Base-by-base conservation (phyloP, 2,797 vertebrate species). In the Peromyscus eremicus region DNA sequence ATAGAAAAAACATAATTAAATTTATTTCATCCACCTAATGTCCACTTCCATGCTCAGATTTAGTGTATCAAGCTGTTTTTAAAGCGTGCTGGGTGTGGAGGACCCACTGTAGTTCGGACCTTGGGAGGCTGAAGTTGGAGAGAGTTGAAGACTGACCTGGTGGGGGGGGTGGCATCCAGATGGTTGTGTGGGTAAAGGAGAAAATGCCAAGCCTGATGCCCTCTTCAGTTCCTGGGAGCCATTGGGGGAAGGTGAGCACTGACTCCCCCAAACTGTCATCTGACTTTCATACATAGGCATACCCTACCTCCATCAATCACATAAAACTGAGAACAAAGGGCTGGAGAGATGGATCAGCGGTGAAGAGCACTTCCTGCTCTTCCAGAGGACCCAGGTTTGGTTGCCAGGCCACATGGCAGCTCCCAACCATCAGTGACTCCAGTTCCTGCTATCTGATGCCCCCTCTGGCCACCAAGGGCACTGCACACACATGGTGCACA, bases 11-110 rank as follows among this genome's bases (percentile, higher is more conserved):
- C 4, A n/a, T 83, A 12, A 49, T 62, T 68, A 66, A 94, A 94
- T 43, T 90, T 77, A 91, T 71, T 77, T 76, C 92, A 91, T 55
- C 82, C 46, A 46, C 34, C 84, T 23, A 94, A 52, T 60, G 46
- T 89, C 77, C 66, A 83, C 14, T 62, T 95, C 55, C 49, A n/a
- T 34, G 52, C 9, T 92, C 68, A 77, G 79, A 85, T 60, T 81
- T 76, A 71, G 23, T 85, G 14, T 80, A 60, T 52, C 3, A 16
- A 55, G n/a, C 70, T 62, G 66, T 32, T 64, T 82, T 52, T 8
- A 75, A 82, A 52, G 60, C n/a, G 2, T n/a, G 13, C 71, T 62
- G 1, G 37, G 70, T 13, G 10, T 57, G 37, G 5, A 57, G 52
- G 70, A 14, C 16, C 8, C 49, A 6, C 46, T 73, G 25, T 17